Percentiles rank a stretch among this genome's conserved stretches.
These are phyloP conservation scores for Halcyon leucocephala DNA, from an alignment of 2,797 vertebrate species.

Conservation along the genomic window DNA sequence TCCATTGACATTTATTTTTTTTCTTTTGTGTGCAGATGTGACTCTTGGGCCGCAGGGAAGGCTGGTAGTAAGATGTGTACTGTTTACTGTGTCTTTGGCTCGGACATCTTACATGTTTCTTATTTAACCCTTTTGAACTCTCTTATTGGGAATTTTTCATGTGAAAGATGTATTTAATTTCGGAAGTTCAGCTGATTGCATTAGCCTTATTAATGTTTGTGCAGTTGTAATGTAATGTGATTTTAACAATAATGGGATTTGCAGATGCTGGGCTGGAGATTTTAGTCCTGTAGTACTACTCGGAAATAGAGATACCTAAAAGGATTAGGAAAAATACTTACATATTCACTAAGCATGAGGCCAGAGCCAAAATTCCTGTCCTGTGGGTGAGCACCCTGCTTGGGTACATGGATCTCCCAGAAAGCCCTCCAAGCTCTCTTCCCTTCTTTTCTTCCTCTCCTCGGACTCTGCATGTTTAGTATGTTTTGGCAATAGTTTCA, in stretches of 20 bases:
- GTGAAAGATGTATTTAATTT: not conserved
- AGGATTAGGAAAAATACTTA: not conserved
- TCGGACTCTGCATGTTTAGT: not conserved
- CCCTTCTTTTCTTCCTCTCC: not conserved
- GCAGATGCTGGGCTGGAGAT: not conserved
- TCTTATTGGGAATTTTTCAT: not conserved
- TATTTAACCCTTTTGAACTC: not conserved
- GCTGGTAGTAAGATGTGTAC: not conserved
- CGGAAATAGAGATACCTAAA: not conserved
- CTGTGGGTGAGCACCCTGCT: not conserved
- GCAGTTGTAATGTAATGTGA: not conserved
- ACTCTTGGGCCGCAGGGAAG: not conserved
- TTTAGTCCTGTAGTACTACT: not conserved
- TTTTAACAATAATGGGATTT: not conserved
- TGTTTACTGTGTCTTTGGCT: not conserved
- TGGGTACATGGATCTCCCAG: not conserved
- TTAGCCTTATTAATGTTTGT: not conserved
- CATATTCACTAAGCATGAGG: not conserved
- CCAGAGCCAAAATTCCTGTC: not conserved
- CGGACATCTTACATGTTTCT: not conserved
- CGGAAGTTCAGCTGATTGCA: not conserved
- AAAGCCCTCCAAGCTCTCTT: not conserved
- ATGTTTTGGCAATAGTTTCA: not conserved
- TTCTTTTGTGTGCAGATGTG: constrained; percentile 14
- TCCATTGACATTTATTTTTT: constrained; percentile 14